phyloP scores from a whole-genome alignment of 2,113 vertebrate genomes.

The Albula glossodonta region DNA sequence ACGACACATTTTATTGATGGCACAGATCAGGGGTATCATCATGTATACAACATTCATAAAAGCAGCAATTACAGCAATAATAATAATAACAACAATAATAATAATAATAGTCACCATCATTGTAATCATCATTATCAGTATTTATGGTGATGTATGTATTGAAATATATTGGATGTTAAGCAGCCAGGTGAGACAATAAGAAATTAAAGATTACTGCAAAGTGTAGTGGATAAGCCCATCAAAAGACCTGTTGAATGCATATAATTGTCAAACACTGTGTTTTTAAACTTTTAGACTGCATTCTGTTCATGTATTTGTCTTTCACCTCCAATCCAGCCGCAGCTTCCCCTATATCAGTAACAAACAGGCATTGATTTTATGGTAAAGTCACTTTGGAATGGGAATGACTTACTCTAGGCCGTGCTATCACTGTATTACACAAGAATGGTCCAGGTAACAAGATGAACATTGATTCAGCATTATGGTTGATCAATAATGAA shows the following conservation, averaged over 20 bases:
- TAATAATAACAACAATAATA: background rate
- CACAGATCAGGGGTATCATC: background rate
- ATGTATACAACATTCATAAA: background rate
- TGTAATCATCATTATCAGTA: background rate
- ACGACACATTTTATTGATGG: background rate
- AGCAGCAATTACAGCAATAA: background rate
- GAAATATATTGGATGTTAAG: background rate
- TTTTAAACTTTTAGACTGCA: constrained; percentile 34
- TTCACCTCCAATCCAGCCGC: constrained; percentile 61
- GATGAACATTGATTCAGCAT: constrained; percentile 99
- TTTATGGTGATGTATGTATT: background rate
- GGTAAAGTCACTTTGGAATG: constrained; percentile 96
- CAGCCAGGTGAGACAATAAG: background rate
- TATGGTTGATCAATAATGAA: constrained; percentile 98
- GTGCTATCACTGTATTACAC: constrained; percentile 97
- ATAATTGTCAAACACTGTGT: constrained; percentile 34
- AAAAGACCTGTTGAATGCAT: constrained; percentile 35
- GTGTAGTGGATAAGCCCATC: background rate
- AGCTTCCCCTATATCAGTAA: constrained; percentile 83
- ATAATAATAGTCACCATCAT: background rate
- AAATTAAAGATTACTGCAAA: background rate
- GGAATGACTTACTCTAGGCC: constrained; percentile 91
- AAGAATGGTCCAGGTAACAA: constrained; percentile 95
- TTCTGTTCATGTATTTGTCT: constrained; percentile 44
- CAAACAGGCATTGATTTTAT: constrained; percentile 94